Evolutionary conservation across 2,113 vertebrate genomes (phyloP).

Genomic region (Macrotus californicus): DNA sequence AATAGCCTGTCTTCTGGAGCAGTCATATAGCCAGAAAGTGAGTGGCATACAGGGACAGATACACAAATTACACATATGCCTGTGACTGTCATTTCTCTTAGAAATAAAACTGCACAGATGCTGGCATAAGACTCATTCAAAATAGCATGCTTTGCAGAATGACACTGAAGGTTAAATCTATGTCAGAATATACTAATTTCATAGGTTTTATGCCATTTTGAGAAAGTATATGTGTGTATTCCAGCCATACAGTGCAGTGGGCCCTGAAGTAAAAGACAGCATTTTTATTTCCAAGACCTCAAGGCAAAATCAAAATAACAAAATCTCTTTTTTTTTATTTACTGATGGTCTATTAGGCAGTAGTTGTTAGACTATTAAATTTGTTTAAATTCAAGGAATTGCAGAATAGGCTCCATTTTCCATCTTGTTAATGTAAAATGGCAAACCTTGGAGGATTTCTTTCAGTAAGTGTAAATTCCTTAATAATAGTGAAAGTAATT

Average conservation of each 20-base stretch:
- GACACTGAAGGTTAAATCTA: not conserved
- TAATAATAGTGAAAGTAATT: not conserved
- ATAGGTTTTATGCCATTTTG: fast-evolving
- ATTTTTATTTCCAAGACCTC: not conserved
- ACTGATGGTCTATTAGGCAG: not conserved
- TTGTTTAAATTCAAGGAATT: not conserved
- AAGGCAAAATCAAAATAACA: not conserved
- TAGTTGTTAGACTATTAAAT: not conserved
- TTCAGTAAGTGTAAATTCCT: not conserved
- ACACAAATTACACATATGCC: not conserved
- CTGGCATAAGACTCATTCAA: not conserved
- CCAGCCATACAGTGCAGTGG: fast-evolving
- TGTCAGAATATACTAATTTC: fast-evolving
- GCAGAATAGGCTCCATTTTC: not conserved
- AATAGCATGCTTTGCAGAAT: not conserved
- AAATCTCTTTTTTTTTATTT: not conserved
- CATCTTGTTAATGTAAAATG: not conserved
- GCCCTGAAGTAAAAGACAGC: not conserved
- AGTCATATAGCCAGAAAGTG: not conserved
- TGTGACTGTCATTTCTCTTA: not conserved
- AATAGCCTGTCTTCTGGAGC: not conserved
- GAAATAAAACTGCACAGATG: not conserved
- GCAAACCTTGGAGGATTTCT: not conserved
- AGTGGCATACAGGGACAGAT: not conserved
- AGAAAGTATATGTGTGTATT: not conserved